These are phyloP conservation scores for Narcine bancroftii DNA, from an alignment of 2,113 vertebrate species.

Conservation along the genomic window DNA sequence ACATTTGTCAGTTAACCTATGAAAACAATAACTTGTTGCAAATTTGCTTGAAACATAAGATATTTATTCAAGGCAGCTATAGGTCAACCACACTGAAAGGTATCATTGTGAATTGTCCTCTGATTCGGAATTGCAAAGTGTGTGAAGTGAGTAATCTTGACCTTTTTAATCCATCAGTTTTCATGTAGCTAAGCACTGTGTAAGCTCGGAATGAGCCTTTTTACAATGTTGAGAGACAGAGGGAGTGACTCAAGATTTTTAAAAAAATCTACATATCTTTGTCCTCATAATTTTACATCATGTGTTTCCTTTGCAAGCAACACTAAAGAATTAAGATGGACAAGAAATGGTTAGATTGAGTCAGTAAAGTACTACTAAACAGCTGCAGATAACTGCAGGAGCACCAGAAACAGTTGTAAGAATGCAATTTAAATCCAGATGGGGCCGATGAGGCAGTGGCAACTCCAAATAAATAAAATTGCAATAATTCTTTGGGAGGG, in stretches of 20 bases:
- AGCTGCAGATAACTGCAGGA: constrained; percentile 20
- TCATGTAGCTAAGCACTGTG: not conserved
- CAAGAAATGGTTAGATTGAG: not conserved
- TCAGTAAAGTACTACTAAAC: not conserved
- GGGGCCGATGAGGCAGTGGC: constrained; percentile 30
- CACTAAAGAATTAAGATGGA: not conserved
- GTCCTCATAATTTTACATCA: not conserved
- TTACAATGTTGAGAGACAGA: not conserved
- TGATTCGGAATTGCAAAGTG: not conserved
- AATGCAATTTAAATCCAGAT: constrained; percentile 32
- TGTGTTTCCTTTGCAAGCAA: not conserved
- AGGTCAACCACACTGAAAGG: not conserved
- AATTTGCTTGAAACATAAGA: not conserved
- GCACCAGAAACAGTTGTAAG: constrained; percentile 26
- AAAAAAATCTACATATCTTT: not conserved
- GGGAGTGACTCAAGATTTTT: no score
- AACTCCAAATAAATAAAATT: constrained; percentile 26
- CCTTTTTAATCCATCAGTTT: not conserved
- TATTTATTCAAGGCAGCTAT: not conserved
- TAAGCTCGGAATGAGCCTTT: not conserved
- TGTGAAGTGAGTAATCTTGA: not conserved
- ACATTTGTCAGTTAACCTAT: not conserved
- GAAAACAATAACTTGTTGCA: not conserved
- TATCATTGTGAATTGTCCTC: not conserved
- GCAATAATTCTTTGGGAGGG: not conserved